Conservation (phyloP, 2,113 vertebrate species). For the Otocyon megalotis region DNA sequence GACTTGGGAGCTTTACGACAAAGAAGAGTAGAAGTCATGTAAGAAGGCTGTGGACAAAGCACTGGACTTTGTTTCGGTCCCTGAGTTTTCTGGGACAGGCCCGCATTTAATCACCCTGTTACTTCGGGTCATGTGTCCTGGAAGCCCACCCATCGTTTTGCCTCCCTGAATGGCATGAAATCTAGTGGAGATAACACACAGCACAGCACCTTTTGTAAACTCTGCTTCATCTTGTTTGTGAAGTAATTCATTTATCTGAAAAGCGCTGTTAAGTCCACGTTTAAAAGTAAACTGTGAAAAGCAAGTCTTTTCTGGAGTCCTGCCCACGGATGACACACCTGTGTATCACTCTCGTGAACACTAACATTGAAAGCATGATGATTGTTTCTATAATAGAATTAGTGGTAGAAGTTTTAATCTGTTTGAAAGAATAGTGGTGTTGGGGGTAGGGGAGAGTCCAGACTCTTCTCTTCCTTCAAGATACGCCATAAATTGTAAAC, state of each 20-base stretch:
- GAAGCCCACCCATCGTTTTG: not conserved
- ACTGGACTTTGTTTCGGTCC: not conserved
- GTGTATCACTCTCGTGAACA: not conserved
- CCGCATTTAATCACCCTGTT: accelerated
- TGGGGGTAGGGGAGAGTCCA: not conserved
- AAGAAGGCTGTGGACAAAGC: not conserved
- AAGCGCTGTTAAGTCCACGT: not conserved
- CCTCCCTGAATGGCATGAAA: not conserved
- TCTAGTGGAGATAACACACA: not conserved
- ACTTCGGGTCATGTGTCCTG: not conserved
- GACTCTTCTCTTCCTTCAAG: not conserved
- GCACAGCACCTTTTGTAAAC: not conserved
- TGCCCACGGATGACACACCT: not conserved
- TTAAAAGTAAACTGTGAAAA: not conserved
- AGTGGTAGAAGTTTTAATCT: not conserved
- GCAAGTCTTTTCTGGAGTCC: not conserved
- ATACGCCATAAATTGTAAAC: not conserved
- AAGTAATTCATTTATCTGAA: not conserved
- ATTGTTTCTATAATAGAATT: conserved; percentile 32
- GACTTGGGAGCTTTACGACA: not conserved
- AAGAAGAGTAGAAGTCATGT: not conserved
- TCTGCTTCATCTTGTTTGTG: not conserved
- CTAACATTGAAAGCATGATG: not conserved
- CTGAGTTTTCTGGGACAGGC: not conserved
- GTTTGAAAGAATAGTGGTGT: not conserved